Conservation (phyloP, 2,797 vertebrate genomes). For the Cheirogaleus major region DNA sequence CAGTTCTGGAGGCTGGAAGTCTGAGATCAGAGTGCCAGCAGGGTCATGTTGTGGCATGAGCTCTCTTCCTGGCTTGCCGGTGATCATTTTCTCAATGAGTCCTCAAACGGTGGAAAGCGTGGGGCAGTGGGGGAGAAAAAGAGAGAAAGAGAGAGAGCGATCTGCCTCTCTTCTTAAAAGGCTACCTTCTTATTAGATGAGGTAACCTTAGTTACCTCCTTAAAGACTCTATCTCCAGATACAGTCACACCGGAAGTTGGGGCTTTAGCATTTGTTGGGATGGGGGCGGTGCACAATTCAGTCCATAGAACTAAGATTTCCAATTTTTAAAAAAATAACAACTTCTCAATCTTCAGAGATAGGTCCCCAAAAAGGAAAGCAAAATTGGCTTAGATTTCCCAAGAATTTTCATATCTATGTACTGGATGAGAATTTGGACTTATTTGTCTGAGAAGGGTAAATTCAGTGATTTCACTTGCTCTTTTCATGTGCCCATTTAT, state of each 20-base stretch:
- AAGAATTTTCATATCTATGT: slow-evolving; percentile 7
- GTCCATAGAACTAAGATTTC: background rate
- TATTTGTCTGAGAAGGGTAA: slow-evolving; percentile 23
- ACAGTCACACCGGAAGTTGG: background rate
- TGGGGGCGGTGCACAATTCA: background rate
- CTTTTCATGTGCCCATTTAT: slow-evolving; percentile 19
- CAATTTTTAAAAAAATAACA: background rate
- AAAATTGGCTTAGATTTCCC: background rate
- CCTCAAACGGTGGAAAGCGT: background rate
- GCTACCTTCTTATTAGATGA: background rate
- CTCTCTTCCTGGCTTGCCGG: background rate
- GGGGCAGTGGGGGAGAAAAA: background rate
- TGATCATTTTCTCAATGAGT: background rate
- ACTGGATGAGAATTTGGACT: background rate
- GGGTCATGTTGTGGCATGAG: background rate
- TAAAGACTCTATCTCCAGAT: background rate
- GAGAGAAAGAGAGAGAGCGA: background rate
- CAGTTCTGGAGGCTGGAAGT: background rate
- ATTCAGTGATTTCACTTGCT: background rate
- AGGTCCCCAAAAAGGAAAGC: slow-evolving; percentile 21
- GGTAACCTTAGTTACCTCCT: background rate
- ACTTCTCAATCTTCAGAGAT: slow-evolving; percentile 16
- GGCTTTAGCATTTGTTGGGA: background rate
- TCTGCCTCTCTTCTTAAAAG: background rate
- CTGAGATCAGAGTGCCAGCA: background rate